Evolutionary conservation across 1,140 invertebrate genomes (phyloP).

Genomic region (Campoletis sonorensis): DNA sequence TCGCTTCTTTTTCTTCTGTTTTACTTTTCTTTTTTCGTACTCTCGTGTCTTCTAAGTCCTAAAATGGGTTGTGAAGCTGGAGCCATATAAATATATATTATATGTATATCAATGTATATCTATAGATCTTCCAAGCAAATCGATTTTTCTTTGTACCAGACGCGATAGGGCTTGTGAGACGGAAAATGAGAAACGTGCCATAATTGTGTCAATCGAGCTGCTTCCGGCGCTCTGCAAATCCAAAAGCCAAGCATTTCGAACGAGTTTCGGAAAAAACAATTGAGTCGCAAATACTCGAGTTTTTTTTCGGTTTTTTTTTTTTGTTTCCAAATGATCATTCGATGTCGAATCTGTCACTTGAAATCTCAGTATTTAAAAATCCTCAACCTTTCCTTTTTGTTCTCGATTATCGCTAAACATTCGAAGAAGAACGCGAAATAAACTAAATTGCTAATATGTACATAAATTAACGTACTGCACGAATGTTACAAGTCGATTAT

Average conservation of each 20-base stretch:
- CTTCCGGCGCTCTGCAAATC: background rate
- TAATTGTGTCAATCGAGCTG: background rate
- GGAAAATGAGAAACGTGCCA: constrained; percentile 24
- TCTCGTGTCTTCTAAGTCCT: constrained; percentile 57
- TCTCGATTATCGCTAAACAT: constrained; percentile 39
- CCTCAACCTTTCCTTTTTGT: constrained; percentile 23
- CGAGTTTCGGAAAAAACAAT: constrained; percentile 6
- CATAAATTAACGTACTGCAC: constrained; percentile 63
- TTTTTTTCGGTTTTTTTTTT: background rate
- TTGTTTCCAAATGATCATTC: constrained; percentile 17
- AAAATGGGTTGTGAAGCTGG: constrained; percentile 54
- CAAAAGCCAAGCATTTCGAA: background rate
- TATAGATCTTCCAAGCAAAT: constrained; percentile 54
- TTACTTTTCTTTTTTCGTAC: constrained; percentile 60
- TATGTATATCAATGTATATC: constrained; percentile 6
- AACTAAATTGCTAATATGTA: constrained; percentile 67
- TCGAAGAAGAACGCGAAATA: constrained; percentile 46
- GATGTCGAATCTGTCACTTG: background rate
- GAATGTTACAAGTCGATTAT: constrained; percentile 63
- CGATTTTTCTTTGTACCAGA: constrained; percentile 52
- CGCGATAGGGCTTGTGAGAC: background rate
- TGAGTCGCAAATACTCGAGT: background rate
- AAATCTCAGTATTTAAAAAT: constrained; percentile 43
- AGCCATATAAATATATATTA: constrained; percentile 54
- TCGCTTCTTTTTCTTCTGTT: constrained; percentile 21